phyloP scores from a whole-genome alignment of 2,888 invertebrate genomes.

The Pantelozetes paolii region DNA sequence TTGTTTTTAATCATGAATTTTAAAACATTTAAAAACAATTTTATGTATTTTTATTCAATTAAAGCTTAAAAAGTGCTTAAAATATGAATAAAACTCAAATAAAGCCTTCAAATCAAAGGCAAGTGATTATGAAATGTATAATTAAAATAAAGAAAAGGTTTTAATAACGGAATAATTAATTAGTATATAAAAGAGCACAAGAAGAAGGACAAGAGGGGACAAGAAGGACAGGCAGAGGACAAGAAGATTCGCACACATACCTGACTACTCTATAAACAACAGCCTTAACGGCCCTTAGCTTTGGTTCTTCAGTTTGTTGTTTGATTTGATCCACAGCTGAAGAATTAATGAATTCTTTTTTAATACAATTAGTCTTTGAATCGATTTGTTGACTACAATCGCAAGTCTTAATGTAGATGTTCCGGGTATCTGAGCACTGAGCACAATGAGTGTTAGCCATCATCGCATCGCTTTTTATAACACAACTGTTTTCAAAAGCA shows the following conservation, averaged over 20 bases:
- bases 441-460: slow-evolving; percentile 34
- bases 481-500: neutral
- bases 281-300: slow-evolving; percentile 37
- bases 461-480: slow-evolving; percentile 32
- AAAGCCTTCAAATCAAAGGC: neutral
- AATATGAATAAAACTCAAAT: slow-evolving; percentile 1
- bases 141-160: neutral
- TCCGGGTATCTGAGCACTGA: slow-evolving; percentile 37
- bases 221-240: no score
- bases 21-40: neutral
- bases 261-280: slow-evolving; percentile 33
- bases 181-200: no score
- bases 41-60: neutral
- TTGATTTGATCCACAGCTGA: slow-evolving; percentile 32
- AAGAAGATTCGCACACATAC: slow-evolving; percentile 22
- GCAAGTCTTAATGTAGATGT: slow-evolving; percentile 37
- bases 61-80: neutral
- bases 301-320: slow-evolving; percentile 14
- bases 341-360: slow-evolving; percentile 5
- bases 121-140: neutral
- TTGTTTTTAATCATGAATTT: neutral
- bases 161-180: neutral
- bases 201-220: neutral
- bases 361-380: slow-evolving; percentile 10
- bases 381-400: slow-evolving; percentile 24